Evolutionary conservation across 2,888 invertebrate species (phyloP).

Genomic region (Morinoia aosen): DNA sequence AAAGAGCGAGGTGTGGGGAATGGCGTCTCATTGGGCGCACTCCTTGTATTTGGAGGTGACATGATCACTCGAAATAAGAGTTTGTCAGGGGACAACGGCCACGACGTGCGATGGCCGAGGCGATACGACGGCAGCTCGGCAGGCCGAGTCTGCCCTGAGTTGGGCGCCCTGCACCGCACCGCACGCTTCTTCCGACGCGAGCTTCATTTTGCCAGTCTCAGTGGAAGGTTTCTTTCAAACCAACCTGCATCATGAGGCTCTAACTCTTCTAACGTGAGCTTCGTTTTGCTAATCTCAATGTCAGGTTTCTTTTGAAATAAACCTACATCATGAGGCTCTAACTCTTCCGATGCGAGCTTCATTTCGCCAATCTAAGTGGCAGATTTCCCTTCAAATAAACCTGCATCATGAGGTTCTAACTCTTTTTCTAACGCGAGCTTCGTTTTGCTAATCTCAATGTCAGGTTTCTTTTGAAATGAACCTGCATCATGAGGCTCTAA

Average conservation of each 20-base stretch:
- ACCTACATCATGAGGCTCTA: neutral
- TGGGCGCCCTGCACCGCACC: neutral
- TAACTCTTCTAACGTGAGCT: neutral
- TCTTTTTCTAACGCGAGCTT: neutral
- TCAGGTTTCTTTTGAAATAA: neutral
- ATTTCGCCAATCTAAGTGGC: neutral
- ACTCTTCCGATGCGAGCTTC: neutral
- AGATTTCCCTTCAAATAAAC: neutral
- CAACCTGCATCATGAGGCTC: too few relatives aligned
- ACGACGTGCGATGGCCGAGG: neutral
- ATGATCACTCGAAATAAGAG: conserved; percentile 45
- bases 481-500: neutral
- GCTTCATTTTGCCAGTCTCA: neutral
- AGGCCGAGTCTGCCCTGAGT: neutral
- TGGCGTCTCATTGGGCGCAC: conserved; percentile 12
- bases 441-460: neutral
- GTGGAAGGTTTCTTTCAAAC: neutral
- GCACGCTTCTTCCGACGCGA: neutral
- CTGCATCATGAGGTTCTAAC: neutral
- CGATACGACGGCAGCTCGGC: neutral
- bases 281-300: neutral
- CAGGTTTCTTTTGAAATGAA: neutral
- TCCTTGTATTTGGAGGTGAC: conserved; percentile 38
- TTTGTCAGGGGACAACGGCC: conserved; percentile 34
- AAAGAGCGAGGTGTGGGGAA: conserved; percentile 14